A percentile compares a stretch with the other conserved stretches of the same genome.
Conservation (phyloP, 2,888 invertebrate genomes). For the Stomorhina lunata region DNA sequence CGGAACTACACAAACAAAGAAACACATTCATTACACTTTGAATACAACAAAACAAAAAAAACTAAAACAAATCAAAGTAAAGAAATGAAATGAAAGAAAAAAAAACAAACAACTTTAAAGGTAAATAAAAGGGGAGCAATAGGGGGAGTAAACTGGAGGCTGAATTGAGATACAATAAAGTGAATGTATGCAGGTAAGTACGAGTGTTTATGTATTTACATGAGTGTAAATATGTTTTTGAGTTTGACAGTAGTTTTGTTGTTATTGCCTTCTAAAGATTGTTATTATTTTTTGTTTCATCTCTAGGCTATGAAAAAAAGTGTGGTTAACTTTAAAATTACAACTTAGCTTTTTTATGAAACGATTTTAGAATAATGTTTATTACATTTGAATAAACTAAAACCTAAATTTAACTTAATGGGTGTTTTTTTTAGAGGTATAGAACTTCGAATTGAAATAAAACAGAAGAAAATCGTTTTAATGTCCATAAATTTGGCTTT, state of each 20-base stretch:
- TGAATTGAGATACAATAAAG: conserved; percentile 31
- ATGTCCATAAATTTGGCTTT: too few species aligned
- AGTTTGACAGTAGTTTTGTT: background rate
- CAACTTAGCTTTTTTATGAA: too few species aligned
- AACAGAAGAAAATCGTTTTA: too few species aligned
- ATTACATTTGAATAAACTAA: too few species aligned
- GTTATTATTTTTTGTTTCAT: conserved; percentile 13
- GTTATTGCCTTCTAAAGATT: background rate
- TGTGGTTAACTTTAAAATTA: too few species aligned
- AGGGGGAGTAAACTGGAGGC: conserved; percentile 13
- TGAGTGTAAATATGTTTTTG: background rate
- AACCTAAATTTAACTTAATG: too few species aligned
- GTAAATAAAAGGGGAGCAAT: background rate
- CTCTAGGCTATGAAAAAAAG: too few species aligned
- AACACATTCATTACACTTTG: conserved; percentile 6
- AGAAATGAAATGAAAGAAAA: too few species aligned
- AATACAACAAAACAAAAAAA: background rate
- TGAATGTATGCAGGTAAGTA: conserved; percentile 5
- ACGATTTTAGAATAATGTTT: too few species aligned
- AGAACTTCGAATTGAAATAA: too few species aligned
- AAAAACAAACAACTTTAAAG: background rate
- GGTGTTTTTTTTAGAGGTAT: too few species aligned
- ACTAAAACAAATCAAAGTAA: background rate
- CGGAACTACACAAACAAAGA: background rate
- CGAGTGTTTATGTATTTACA: conserved; percentile 1